Conservation (phyloP, 2,888 invertebrate genomes). For the Cheilosia impressa region DNA sequence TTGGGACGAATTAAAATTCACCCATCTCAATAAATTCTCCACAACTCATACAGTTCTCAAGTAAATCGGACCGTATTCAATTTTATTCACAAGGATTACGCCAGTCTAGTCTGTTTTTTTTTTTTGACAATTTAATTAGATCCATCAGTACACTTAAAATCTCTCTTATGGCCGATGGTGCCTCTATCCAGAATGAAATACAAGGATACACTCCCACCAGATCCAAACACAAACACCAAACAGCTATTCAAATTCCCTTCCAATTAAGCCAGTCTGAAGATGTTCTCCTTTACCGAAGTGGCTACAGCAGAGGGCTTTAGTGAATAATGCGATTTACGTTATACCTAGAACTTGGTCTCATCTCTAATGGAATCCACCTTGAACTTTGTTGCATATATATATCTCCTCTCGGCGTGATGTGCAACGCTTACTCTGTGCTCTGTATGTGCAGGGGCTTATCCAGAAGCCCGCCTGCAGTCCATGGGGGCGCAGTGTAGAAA, state of each 20-base stretch:
- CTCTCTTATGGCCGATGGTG: constrained; percentile 7
- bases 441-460: not conserved
- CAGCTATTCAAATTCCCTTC: constrained; percentile 43
- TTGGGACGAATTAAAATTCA: too few species aligned
- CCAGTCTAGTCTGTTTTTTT: not conserved
- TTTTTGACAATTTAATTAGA: not conserved
- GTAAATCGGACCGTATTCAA: too few species aligned
- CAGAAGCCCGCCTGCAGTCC: too few species aligned
- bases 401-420: not conserved
- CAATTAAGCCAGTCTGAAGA: constrained; percentile 64
- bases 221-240: constrained; percentile 6
- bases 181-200: constrained; percentile 9
- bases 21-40: too few species aligned
- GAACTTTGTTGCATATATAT: constrained; percentile 36
- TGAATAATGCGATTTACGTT: constrained; percentile 7
- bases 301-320: not conserved
- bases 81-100: not conserved
- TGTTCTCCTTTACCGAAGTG: not conserved
- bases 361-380: constrained; percentile 69
- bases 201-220: not conserved
- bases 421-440: not conserved
- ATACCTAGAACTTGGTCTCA: constrained; percentile 20
- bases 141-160: not conserved
- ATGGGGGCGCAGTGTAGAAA: not conserved
- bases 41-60: too few species aligned